Evolutionary conservation across 1,140 invertebrate genomes (phyloP), one percentile per base, ranked within the genome.

Genomic region (Coptotermes formosanus): DNA sequence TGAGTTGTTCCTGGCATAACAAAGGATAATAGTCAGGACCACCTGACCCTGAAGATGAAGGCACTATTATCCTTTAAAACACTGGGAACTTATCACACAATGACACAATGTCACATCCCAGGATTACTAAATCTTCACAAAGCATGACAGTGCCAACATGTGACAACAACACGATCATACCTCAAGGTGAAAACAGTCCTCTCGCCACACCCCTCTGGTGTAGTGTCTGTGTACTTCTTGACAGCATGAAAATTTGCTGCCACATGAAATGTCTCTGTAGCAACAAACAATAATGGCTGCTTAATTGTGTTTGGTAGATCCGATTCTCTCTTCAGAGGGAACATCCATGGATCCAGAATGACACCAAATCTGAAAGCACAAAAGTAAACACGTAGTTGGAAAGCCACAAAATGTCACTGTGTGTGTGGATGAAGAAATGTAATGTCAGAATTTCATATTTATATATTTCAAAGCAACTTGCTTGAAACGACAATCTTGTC

Each of bases 291-390:
- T 21, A 94, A 88, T 16, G 94, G 94, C 89, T 94, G 92, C 25
- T 89, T 89, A 6, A 94, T 90, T 48, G 91, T 89, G 19, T 89
- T 83, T 85, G 92, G 91, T 1, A 94, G 85, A 4, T 90, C 87
- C 32, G 91, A 88, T 86, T 93, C 91, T 25, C 92, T 90, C 89
- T 94, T 94, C 48, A 95, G 89, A 0, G 95, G 93, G 88, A 93
- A 94, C 93, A 95, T 94, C 95, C 95, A 96, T 2, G 93, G 93
- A 90, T 96, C 95, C 52, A 95, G 87, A 43, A 93, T 90, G 9
- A 95, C 89, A 19, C 93, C 93, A 64, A 91, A 89, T 88, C 94
- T 94, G 88, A 84, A 85, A 90, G 88, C 75, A 83, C 82, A 44
- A 64, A 44, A n/a, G 86, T 84, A 44, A 87, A 19, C 38, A 19